These are phyloP conservation scores for Pagrus major DNA, from an alignment of 2,113 vertebrate species.

Conservation along the genomic window DNA sequence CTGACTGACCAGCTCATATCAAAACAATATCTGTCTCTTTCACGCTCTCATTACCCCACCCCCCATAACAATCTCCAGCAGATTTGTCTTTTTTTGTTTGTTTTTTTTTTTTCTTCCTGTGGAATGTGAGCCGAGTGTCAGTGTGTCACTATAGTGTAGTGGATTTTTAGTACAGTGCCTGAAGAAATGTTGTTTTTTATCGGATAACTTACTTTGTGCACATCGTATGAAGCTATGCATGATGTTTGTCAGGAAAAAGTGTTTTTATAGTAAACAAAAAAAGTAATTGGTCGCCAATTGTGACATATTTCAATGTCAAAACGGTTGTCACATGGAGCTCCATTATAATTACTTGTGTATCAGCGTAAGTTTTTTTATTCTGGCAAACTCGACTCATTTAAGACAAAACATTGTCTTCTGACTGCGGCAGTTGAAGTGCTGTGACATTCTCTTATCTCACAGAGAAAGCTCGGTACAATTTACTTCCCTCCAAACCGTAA, in stretches of 20 bases:
- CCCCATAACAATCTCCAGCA: neutral
- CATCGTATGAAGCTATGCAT: neutral
- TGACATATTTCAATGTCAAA: neutral
- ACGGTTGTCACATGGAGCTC: neutral
- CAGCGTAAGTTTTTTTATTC: neutral
- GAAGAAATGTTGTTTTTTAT: too few relatives aligned
- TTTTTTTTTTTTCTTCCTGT: too few relatives aligned
- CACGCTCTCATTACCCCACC: conserved; percentile 35
- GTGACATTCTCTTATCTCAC: neutral
- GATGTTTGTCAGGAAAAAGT: neutral
- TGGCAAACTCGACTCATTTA: neutral
- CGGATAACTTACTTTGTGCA: neutral
- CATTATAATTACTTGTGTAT: neutral
- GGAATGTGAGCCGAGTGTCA: neutral
- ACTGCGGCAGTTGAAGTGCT: neutral
- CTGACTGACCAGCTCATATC: conserved; percentile 56
- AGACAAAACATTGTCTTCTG: neutral
- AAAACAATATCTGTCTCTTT: conserved; percentile 71
- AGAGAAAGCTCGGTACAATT: neutral
- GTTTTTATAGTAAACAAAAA: neutral
- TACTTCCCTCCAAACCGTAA: neutral
- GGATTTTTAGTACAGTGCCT: neutral
- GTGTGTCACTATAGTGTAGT: neutral
- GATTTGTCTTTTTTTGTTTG: neutral
- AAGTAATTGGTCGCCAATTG: neutral